These are phyloP conservation scores for Conus canariensis DNA, from an alignment of 2,888 invertebrate species.

Conservation along the genomic window DNA sequence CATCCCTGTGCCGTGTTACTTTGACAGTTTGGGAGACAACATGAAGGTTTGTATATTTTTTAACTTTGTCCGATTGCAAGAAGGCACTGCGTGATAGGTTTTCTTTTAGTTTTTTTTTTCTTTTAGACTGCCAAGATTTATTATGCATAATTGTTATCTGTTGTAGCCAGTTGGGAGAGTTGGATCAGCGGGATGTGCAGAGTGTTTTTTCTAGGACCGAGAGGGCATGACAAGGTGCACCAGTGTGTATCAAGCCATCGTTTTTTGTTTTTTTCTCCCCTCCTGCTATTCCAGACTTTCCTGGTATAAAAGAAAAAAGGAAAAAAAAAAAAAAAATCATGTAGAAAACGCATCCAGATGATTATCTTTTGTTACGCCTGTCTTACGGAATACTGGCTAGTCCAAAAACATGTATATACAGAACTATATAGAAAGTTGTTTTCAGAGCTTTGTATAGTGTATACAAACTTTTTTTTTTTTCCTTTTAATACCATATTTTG, in stretches of 20 bases:
- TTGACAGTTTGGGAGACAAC: not conserved
- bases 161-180: not conserved
- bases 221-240: constrained; percentile 4
- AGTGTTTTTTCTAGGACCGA: not conserved
- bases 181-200: not conserved
- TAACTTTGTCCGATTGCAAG: not conserved
- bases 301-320: not conserved
- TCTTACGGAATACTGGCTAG: constrained; percentile 32
- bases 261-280: not conserved
- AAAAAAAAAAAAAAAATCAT: not conserved
- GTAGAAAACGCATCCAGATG: not conserved
- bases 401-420: constrained; percentile 26
- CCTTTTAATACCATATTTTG: not conserved
- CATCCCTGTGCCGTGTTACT: not conserved
- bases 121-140: constrained; percentile 22
- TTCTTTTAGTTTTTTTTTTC: not conserved
- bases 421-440: constrained; percentile 29
- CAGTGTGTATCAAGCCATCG: not conserved
- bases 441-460: constrained; percentile 37
- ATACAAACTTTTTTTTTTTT: constrained; percentile 23
- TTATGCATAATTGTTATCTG: constrained; percentile 23
- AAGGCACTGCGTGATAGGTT: not conserved
- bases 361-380: constrained; percentile 27
- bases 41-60: not conserved
- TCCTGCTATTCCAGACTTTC: constrained; percentile 19